Percentiles rank a stretch among this genome's conserved stretches.
These are phyloP conservation scores for Pipistrellus pygmaeus DNA, from an alignment of 2,797 vertebrate genomes.

Conservation along the genomic window DNA sequence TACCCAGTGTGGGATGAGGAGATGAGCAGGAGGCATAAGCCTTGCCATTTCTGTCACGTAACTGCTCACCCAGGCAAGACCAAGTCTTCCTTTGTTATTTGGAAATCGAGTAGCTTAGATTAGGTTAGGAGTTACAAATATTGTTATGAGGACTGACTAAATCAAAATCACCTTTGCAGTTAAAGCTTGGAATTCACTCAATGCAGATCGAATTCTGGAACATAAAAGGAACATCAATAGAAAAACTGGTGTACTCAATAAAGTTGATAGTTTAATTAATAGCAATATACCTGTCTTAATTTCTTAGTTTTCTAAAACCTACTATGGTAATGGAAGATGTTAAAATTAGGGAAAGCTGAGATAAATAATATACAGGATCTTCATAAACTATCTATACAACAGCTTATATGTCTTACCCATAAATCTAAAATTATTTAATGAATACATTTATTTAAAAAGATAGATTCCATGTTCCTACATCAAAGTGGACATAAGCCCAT, in stretches of 20 bases:
- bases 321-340: background rate
- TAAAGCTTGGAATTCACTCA: background rate
- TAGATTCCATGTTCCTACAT: background rate
- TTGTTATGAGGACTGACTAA: background rate
- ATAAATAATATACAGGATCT: background rate
- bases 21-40: background rate
- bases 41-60: background rate
- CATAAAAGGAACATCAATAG: background rate
- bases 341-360: background rate
- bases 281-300: background rate
- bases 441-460: background rate
- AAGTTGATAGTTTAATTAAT: background rate
- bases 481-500: background rate
- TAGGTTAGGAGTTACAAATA: background rate
- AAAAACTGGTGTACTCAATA: background rate
- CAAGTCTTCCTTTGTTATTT: background rate
- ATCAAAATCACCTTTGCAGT: background rate
- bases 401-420: background rate
- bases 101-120: background rate
- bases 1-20: background rate
- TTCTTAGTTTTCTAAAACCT: background rate
- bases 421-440: background rate
- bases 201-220: background rate
- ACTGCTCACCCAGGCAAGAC: background rate
- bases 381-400: background rate